Evolutionary conservation across 37 sponge, comb jelly and placozoan species (phyloP).

Genomic region (Oopsacas minuta): DNA sequence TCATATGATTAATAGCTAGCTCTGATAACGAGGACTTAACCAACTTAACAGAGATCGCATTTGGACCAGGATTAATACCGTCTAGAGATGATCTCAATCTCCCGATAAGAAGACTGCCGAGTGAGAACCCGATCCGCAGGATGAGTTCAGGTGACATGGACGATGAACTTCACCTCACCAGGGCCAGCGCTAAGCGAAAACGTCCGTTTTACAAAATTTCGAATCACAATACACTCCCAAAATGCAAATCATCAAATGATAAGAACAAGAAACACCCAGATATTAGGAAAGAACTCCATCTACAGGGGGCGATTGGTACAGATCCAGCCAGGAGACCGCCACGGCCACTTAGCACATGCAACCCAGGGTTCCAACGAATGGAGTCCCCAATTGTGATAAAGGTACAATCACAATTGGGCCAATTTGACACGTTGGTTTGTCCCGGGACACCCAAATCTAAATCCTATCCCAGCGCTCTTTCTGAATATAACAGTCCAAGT

Average conservation of each 20-base stretch:
- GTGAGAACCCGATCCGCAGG: constrained; percentile 9
- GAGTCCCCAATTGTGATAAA: constrained; percentile 4
- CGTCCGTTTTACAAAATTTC: background rate
- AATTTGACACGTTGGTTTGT: background rate
- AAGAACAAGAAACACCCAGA: background rate
- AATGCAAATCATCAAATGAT: background rate
- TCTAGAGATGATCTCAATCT: background rate
- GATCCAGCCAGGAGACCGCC: background rate
- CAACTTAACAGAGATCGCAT: background rate
- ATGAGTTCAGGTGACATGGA: constrained; percentile 10
- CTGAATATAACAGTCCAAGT: background rate
- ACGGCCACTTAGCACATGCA: background rate
- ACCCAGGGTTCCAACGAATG: background rate
- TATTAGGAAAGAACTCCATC: background rate
- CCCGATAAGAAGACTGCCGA: background rate
- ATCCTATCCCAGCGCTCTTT: background rate
- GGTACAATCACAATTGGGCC: background rate
- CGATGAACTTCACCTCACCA: background rate
- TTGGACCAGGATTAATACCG: background rate
- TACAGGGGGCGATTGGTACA: background rate
- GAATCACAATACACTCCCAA: background rate
- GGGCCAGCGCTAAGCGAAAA: background rate
- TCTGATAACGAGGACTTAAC: background rate
- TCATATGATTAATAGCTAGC: no score
- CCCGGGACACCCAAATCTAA: background rate